Percentiles rank a stretch among this genome's conserved stretches.
Conservation (phyloP, 2,888 invertebrate species). For the Dicranocentrus wangi region DNA sequence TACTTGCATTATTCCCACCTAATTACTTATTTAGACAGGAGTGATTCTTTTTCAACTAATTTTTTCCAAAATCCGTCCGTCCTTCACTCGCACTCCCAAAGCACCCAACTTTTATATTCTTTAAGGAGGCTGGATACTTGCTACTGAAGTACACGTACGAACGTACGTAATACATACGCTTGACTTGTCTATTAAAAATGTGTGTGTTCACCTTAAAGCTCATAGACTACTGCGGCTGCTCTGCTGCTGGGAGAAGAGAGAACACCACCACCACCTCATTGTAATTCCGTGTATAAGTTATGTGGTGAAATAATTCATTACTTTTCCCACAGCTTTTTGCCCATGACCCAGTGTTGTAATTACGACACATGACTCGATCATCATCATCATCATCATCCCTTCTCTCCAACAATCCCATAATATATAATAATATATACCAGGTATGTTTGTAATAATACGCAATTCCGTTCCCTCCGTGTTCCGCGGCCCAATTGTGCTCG, state of each 20-base stretch:
- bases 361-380: slow-evolving; percentile 32
- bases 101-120: neutral
- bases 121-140: slow-evolving; percentile 20
- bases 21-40: slow-evolving; percentile 27
- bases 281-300: slow-evolving; percentile 28
- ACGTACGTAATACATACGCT: neutral
- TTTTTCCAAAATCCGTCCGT: slow-evolving; percentile 1
- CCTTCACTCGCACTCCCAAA: slow-evolving; percentile 18
- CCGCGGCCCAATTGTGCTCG: too few species aligned
- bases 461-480: too few species aligned
- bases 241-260: neutral
- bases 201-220: neutral
- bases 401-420: neutral
- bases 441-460: too few species aligned
- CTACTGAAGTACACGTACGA: slow-evolving; percentile 29
- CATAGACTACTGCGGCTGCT: neutral
- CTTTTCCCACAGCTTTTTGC: slow-evolving; percentile 46
- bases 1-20: slow-evolving; percentile 14
- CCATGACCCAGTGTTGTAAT: slow-evolving; percentile 55
- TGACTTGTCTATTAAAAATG: neutral
- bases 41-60: slow-evolving; percentile 16
- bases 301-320: slow-evolving; percentile 56
- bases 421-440: too few species aligned
- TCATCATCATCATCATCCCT: neutral
- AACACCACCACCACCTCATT: neutral